Percentiles rank a stretch among this genome's conserved stretches.
phyloP scores from a whole-genome alignment of 2,113 vertebrate genomes.

The Eolophus roseicapilla region DNA sequence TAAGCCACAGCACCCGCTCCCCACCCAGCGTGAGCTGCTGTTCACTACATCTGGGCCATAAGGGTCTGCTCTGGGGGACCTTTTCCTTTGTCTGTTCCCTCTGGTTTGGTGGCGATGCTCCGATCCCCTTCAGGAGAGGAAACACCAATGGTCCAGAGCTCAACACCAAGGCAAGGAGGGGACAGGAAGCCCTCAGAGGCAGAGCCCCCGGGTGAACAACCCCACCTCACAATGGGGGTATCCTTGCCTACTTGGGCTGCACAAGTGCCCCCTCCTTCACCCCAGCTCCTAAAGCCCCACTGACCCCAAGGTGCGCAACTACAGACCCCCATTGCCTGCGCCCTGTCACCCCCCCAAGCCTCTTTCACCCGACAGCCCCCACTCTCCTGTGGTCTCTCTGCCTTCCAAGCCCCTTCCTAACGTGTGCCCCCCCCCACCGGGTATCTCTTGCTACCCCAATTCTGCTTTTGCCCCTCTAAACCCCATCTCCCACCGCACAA shows the following conservation, averaged over 20 bases:
- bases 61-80: no score
- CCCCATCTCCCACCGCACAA: not conserved
- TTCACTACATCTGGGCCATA: not conserved
- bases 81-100: not conserved
- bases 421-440: no score
- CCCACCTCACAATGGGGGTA: accelerated
- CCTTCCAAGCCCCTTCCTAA: not conserved
- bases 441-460: not conserved
- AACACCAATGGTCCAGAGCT: no score
- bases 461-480: not conserved
- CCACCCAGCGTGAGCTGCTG: not conserved
- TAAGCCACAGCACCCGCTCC: accelerated
- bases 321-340: not conserved
- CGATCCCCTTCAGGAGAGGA: not conserved
- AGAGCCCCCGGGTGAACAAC: not conserved
- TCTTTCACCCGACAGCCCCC: not conserved
- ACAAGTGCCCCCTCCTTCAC: not conserved
- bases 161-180: not conserved
- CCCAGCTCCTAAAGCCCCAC: not conserved
- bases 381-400: not conserved
- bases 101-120: accelerated
- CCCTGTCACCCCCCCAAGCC: no score
- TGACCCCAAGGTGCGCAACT: not conserved
- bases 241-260: no score
- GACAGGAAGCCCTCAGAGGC: not conserved